Evolutionary conservation across 2,888 invertebrate species (phyloP).

Genomic region (Melinaea menophilus): DNA sequence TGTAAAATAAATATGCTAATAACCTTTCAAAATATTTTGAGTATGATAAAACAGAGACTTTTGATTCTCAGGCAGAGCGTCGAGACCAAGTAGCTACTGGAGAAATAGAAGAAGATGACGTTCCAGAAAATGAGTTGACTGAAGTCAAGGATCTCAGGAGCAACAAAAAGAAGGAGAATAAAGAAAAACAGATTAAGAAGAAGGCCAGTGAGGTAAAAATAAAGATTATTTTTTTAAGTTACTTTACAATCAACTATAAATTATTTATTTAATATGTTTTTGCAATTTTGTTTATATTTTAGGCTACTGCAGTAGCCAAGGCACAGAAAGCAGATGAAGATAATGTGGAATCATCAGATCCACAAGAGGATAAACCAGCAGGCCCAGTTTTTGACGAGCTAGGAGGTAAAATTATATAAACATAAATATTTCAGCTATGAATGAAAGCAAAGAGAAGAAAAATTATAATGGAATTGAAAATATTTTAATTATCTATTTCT

Average conservation of each 20-base stretch:
- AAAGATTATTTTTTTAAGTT: not conserved
- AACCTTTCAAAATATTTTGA: slow-evolving; percentile 23
- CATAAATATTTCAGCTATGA: not conserved
- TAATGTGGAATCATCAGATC: slow-evolving; percentile 57
- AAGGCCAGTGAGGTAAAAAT: slow-evolving; percentile 56
- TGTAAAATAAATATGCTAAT: not conserved
- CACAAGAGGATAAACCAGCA: slow-evolving; percentile 56
- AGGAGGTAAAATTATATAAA: slow-evolving; percentile 54
- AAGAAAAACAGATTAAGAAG: slow-evolving; percentile 71
- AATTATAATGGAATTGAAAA: not conserved
- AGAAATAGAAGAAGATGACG: slow-evolving; percentile 46
- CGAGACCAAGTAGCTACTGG: slow-evolving; percentile 58
- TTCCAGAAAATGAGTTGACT: slow-evolving; percentile 55
- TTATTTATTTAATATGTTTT: not conserved
- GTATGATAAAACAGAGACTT: not conserved
- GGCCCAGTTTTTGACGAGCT: slow-evolving; percentile 66
- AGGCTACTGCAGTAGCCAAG: slow-evolving; percentile 54
- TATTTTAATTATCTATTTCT: slow-evolving; percentile 16
- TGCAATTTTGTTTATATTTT: slow-evolving; percentile 6
- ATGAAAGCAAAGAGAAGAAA: not conserved
- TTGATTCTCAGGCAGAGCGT: slow-evolving; percentile 50
- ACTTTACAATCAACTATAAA: not conserved
- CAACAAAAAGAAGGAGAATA: slow-evolving; percentile 73
- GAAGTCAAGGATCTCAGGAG: slow-evolving; percentile 73
- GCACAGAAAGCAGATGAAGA: slow-evolving; percentile 58